Percentiles rank a stretch among this genome's conserved stretches.
phyloP scores from a whole-genome alignment of 2,113 vertebrate genomes.

The Coptodon bakossiorum region DNA sequence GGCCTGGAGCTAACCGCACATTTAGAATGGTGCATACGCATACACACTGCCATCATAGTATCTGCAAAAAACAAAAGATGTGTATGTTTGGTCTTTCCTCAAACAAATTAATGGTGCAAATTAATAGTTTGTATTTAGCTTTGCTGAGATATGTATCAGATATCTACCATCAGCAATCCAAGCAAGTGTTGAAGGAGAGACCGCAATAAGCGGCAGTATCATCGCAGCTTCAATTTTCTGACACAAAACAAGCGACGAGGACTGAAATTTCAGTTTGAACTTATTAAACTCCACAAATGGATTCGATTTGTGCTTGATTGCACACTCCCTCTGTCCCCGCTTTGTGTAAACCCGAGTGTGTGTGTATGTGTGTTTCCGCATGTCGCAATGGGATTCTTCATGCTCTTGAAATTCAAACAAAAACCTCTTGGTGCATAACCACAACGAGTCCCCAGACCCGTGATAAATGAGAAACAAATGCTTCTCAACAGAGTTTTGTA shows the following conservation, averaged over 20 bases:
- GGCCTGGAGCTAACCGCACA: not conserved
- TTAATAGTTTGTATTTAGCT: not conserved
- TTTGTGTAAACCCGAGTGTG: not conserved
- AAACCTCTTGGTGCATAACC: slow-evolving; percentile 14
- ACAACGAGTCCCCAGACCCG: slow-evolving; percentile 11
- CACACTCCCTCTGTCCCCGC: not conserved
- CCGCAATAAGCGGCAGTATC: not conserved
- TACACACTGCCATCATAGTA: not conserved
- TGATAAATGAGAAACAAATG: slow-evolving; percentile 65
- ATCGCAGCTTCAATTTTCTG: not conserved
- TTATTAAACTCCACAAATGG: not conserved
- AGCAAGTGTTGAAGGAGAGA: not conserved
- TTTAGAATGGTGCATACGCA: not conserved
- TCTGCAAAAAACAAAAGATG: not conserved
- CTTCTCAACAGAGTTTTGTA: slow-evolving; percentile 18
- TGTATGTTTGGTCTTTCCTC: not conserved
- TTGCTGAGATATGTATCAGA: not conserved
- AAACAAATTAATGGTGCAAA: not conserved
- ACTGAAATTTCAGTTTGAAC: not conserved
- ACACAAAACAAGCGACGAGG: not conserved
- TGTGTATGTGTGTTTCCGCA: not conserved
- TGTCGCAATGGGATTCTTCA: slow-evolving; percentile 28
- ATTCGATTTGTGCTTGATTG: not conserved
- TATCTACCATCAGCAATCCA: not conserved
- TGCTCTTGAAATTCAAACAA: slow-evolving; percentile 41